phyloP scores from a whole-genome alignment of 2,113 vertebrate species.

The Baryphthengus martii region DNA sequence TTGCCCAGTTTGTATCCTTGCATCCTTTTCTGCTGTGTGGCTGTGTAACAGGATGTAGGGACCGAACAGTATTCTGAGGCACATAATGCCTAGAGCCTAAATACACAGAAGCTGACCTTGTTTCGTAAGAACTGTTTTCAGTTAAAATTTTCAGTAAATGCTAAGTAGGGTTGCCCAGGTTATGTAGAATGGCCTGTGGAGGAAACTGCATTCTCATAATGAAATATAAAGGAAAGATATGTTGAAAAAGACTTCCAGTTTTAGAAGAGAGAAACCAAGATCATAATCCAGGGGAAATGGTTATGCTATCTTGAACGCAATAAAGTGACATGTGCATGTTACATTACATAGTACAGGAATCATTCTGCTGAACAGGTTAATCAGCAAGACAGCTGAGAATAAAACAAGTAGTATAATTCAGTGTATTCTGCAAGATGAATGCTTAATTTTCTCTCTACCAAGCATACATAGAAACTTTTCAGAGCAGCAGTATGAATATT shows the following conservation, averaged over 20 bases:
- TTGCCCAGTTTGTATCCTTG: not conserved
- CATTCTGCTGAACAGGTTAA: not conserved
- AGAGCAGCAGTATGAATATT: not conserved
- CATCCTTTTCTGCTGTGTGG: not conserved
- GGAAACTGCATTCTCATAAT: not conserved
- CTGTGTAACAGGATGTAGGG: not conserved
- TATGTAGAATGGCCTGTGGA: not conserved
- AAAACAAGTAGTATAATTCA: not conserved
- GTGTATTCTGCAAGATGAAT: not conserved
- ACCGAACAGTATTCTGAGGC: not conserved
- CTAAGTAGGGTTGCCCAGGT: not conserved
- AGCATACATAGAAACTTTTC: not conserved
- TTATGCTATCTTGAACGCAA: not conserved
- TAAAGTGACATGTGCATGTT: not conserved
- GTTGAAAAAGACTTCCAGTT: not conserved
- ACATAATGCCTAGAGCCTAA: not conserved
- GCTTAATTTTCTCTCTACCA: not conserved
- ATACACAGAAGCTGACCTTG: not conserved
- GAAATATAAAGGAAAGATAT: not conserved
- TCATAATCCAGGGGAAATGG: not conserved
- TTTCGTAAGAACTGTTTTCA: not conserved
- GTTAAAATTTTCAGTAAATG: not conserved
- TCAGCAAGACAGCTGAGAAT: not conserved
- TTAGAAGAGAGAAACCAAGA: not conserved
- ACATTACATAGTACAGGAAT: not conserved